These are phyloP conservation scores for Sandelia bainsii DNA, from an alignment of 2,797 vertebrate species.

Conservation along the genomic window DNA sequence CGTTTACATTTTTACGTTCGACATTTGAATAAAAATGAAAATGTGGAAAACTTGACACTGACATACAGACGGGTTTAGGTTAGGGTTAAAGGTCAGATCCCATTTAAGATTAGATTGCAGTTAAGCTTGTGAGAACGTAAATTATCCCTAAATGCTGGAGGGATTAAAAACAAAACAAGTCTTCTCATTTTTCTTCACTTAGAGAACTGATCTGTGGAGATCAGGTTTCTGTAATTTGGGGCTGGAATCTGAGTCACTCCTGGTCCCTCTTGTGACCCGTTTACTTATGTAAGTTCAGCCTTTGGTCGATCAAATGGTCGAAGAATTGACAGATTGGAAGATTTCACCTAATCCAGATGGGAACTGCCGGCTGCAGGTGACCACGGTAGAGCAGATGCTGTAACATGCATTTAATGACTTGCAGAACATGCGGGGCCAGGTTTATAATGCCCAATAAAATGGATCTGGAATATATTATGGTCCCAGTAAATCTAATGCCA, in stretches of 20 bases:
- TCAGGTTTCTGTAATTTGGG: background rate
- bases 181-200: background rate
- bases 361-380: slow-evolving; percentile 64
- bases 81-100: background rate
- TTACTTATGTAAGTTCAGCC: no score
- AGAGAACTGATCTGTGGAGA: background rate
- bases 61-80: background rate
- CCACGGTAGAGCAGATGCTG: slow-evolving; percentile 58
- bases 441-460: slow-evolving; percentile 76
- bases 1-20: no score
- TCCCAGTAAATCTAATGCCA: slow-evolving; percentile 74
- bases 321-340: no score
- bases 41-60: no score
- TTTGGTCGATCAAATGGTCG: no score
- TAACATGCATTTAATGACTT: slow-evolving; percentile 71
- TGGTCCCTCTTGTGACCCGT: no score
- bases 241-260: no score
- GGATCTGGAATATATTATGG: slow-evolving; percentile 75
- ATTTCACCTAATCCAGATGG: background rate
- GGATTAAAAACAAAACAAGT: no score
- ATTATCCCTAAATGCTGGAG: background rate
- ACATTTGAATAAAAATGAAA: no score
- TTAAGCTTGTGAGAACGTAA: background rate
- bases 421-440: slow-evolving; percentile 53
- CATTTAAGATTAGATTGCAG: background rate